Evolutionary conservation across 2,888 invertebrate genomes (phyloP), one percentile per base, ranked within the genome.

Genomic region (Torymus auratus): DNA sequence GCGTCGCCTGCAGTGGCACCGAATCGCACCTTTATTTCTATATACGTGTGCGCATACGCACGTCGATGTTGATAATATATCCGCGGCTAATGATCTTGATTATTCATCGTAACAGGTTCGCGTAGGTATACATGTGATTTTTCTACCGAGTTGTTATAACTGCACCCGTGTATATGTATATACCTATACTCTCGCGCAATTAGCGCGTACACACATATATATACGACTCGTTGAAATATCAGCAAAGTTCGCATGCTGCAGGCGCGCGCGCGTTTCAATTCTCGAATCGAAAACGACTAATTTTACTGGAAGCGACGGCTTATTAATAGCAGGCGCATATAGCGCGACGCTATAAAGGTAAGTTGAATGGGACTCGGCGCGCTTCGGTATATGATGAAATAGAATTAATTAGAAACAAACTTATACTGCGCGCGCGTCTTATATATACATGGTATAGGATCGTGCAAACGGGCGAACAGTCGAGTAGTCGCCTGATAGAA

Each of bases 321-420:
- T 28, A 28, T 28, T 28, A 28, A 5, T 28, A 28, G 28, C 7
- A 28, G 2, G 28, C 28, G n/a, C n/a, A n/a, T n/a, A n/a, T n/a
- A 7, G 7, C 28, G 28, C 28, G 28, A 28, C 28, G 28, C 28
- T 20, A 20, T 28, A 28, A 28, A 28, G 28, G 28, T 28, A 28
- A 28, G 28, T 28, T 28, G 28, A 28, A 28, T 28, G 3, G 7
- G 7, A 28, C 28, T 28, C 28, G 7, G 5, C 28, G 28, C n/a
- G n/a, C n/a, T 3, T 28, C 7, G 28, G 28, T 28, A 28, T n/a
- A n/a, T n/a, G n/a, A n/a, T 28, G 28, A 76, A 68, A 28, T 64
- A 50, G 50, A 77, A 58, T 65, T 77, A 71, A 77, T 69, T 20
- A 77, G 70, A 71, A 71, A 64, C 41, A 52, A 17, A 52, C 13